phyloP scores from a whole-genome alignment of 35 echinoderm and acorn worm genomes.

The Diadema setosum region DNA sequence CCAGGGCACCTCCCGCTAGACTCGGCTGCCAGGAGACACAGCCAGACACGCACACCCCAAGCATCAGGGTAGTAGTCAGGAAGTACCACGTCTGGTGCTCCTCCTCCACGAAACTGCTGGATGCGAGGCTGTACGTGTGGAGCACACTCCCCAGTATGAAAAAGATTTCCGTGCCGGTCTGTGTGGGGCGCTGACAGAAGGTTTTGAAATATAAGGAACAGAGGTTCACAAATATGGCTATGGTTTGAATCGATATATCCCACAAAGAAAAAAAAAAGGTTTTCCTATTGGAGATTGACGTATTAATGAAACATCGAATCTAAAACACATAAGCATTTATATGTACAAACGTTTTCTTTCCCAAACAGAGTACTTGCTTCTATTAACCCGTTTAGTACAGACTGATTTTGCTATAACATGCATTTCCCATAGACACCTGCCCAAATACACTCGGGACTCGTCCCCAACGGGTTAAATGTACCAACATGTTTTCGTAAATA shows the following conservation, averaged over 20 bases:
- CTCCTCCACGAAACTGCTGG: constrained; percentile 98
- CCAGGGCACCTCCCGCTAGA: neutral
- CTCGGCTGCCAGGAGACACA: neutral
- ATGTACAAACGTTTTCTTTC: too few relatives aligned
- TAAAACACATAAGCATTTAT: too few relatives aligned
- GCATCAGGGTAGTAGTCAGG: constrained; percentile 64
- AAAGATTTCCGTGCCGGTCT: neutral
- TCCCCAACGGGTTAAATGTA: too few relatives aligned
- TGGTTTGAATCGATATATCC: neutral
- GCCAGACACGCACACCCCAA: constrained; percentile 28
- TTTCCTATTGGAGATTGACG: neutral
- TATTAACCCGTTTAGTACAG: too few relatives aligned
- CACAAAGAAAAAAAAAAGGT: neutral
- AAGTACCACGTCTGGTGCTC: constrained; percentile 99
- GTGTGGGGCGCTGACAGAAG: neutral
- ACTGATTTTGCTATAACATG: too few relatives aligned
- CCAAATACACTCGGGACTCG: too few relatives aligned
- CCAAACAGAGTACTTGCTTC: too few relatives aligned
- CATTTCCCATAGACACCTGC: too few relatives aligned
- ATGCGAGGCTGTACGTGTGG: constrained; percentile 77
- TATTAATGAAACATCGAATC: too few relatives aligned
- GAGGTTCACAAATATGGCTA: neutral
- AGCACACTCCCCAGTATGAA: constrained; percentile 40
- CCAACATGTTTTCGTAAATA: too few relatives aligned
- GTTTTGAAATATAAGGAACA: neutral